phyloP scores from a whole-genome alignment of 2,888 invertebrate species.

The Trilocha varians region DNA sequence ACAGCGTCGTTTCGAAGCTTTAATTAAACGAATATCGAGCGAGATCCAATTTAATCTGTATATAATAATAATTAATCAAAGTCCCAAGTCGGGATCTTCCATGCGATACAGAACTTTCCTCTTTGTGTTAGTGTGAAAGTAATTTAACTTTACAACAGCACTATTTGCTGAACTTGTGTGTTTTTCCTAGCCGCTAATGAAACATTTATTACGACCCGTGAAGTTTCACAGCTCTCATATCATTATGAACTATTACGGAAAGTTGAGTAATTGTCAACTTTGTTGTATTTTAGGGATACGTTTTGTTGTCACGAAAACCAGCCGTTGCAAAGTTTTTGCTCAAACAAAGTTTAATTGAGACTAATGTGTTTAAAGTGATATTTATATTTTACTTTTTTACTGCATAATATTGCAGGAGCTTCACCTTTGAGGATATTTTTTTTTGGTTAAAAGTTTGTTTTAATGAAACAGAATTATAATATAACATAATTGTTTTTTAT shows the following conservation, averaged over 20 bases:
- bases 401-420: too few relatives aligned
- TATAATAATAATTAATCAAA: constrained; percentile 16
- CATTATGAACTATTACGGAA: constrained; percentile 38
- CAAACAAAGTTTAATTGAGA: background rate
- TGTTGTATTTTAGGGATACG: constrained; percentile 1
- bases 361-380: too few relatives aligned
- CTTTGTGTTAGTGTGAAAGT: constrained; percentile 35
- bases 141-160: constrained; percentile 50
- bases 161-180: constrained; percentile 45
- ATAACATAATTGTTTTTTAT: too few relatives aligned
- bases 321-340: background rate
- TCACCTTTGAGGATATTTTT: too few relatives aligned
- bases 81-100: constrained; percentile 15
- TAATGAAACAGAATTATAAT: too few relatives aligned
- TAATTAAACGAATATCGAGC: background rate
- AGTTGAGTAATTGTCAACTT: constrained; percentile 21
- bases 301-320: background rate
- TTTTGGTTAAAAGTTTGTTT: too few relatives aligned
- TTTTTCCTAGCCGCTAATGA: constrained; percentile 40
- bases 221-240: constrained; percentile 32
- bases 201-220: constrained; percentile 38
- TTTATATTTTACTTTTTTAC: too few relatives aligned
- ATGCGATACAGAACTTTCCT: constrained; percentile 29
- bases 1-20: background rate
- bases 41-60: constrained; percentile 1